Evolutionary conservation across 2,797 vertebrate species (phyloP).

Genomic region (Cuculus canorus): DNA sequence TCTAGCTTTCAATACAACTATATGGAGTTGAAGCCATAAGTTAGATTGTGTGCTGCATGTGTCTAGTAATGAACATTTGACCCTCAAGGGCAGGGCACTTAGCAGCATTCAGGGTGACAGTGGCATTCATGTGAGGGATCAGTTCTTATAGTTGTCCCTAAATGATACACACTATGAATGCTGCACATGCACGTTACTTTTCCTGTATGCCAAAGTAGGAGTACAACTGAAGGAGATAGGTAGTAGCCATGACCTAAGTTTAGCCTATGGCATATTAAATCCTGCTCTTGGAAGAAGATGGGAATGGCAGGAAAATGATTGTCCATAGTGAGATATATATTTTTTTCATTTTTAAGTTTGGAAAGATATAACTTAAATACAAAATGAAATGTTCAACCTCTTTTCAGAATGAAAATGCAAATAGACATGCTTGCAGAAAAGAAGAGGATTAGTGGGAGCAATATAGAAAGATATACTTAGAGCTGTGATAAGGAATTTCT

Average conservation of each 20-base stretch:
- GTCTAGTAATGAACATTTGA: neutral
- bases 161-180: neutral
- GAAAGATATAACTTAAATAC: neutral
- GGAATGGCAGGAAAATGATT: neutral
- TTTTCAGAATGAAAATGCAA: neutral
- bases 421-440: neutral
- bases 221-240: neutral
- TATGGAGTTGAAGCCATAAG: neutral
- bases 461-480: neutral
- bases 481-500: neutral
- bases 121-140: neutral
- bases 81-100: neutral
- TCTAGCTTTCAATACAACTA: neutral
- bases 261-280: neutral
- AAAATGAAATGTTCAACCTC: neutral
- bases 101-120: neutral
- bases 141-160: neutral
- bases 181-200: neutral
- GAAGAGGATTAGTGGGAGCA: neutral
- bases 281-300: neutral
- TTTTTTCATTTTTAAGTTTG: neutral
- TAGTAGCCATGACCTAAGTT: neutral
- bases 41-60: neutral
- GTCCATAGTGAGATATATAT: neutral
- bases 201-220: neutral